A percentile compares a stretch with the other conserved stretches of the same genome.
phyloP scores from a whole-genome alignment of 2,113 vertebrate genomes.

The Grammomys surdaster region DNA sequence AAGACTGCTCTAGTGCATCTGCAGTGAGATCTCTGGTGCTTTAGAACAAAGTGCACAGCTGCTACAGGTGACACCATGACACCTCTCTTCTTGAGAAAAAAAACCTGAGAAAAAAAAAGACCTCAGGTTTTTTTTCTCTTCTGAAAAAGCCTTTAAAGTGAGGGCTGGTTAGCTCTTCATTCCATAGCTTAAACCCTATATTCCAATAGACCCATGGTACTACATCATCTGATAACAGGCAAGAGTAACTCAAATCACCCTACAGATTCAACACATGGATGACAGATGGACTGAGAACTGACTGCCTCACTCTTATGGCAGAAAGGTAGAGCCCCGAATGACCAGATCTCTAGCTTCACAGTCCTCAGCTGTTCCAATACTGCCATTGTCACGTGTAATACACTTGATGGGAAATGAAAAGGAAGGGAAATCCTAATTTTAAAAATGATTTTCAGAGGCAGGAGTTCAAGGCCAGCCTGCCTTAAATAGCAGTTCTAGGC shows the following conservation, averaged over 20 bases:
- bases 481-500: neutral
- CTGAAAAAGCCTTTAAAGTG: conserved; percentile 11
- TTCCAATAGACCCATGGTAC: neutral
- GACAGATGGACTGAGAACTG: neutral
- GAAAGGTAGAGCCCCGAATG: neutral
- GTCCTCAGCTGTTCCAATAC: neutral
- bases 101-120: too few relatives aligned
- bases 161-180: conserved; percentile 23
- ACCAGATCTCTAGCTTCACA: neutral
- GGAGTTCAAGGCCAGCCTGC: neutral
- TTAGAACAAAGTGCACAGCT: neutral
- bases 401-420: conserved; percentile 29
- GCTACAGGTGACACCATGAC: neutral
- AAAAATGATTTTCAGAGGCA: neutral
- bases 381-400: conserved; percentile 22
- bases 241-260: conserved; percentile 1
- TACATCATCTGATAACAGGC: neutral
- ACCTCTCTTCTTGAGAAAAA: neutral
- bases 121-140: neutral
- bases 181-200: neutral
- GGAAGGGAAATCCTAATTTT: conserved; percentile 7
- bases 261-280: neutral
- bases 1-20: neutral
- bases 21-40: neutral
- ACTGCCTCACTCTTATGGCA: neutral